These are phyloP conservation scores for Collichthys lucidus DNA, from an alignment of 2,113 vertebrate species.

Conservation along the genomic window DNA sequence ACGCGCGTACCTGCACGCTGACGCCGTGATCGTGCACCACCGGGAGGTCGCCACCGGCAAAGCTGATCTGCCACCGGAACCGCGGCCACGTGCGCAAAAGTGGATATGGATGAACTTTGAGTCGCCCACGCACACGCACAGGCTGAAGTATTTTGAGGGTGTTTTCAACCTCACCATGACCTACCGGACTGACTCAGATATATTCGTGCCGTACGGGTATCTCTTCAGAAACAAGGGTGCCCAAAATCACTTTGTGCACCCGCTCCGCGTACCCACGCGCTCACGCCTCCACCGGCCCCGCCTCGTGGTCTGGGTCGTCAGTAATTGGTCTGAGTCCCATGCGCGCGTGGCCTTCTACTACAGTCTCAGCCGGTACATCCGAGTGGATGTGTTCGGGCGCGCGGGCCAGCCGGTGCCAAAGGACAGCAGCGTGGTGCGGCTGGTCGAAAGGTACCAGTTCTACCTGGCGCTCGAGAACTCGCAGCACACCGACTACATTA, in stretches of 20 bases:
- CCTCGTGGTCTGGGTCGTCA: slow-evolving; percentile 93
- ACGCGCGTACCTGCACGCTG: slow-evolving; percentile 74
- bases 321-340: slow-evolving; percentile 91
- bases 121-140: slow-evolving; percentile 87
- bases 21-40: slow-evolving; percentile 91
- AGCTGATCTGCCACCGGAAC: slow-evolving; percentile 48
- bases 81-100: slow-evolving; percentile 85
- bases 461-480: slow-evolving; percentile 98
- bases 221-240: slow-evolving; percentile 63
- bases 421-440: slow-evolving; percentile 76
- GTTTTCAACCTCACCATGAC: slow-evolving; percentile 93
- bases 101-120: slow-evolving; percentile 99
- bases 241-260: neutral
- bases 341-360: slow-evolving; percentile 88
- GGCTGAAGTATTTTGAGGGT: slow-evolving; percentile 74
- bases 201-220: slow-evolving; percentile 92
- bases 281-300: slow-evolving; percentile 78
- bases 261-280: slow-evolving; percentile 1
- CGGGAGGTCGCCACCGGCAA: slow-evolving; percentile 81
- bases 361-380: slow-evolving; percentile 83
- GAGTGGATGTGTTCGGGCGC: slow-evolving; percentile 89
- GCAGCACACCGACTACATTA: slow-evolving; percentile 93
- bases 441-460: slow-evolving; percentile 89
- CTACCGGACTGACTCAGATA: slow-evolving; percentile 89
- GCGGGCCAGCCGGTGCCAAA: slow-evolving; percentile 74